These are phyloP conservation scores for Eulimnadia texana DNA, from an alignment of 1,140 invertebrate species.

Conservation along the genomic window DNA sequence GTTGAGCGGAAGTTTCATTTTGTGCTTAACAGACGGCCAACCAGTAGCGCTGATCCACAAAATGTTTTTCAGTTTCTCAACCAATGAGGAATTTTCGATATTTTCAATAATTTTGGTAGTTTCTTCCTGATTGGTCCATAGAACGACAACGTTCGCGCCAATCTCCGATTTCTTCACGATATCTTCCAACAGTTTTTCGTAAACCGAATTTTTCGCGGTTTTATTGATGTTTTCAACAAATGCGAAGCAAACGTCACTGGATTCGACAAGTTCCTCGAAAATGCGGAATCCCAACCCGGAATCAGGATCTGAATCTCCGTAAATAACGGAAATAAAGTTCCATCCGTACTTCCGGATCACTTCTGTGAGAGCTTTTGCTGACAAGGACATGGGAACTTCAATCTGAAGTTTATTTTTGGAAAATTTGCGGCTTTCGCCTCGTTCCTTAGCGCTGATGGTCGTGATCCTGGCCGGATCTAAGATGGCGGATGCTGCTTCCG, in stretches of 20 bases:
- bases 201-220: background rate
- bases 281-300: constrained; percentile 23
- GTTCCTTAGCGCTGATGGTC: constrained; percentile 16
- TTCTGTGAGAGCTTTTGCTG: constrained; percentile 24
- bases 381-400: constrained; percentile 17
- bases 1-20: background rate
- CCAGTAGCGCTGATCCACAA: constrained; percentile 19
- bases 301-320: constrained; percentile 23
- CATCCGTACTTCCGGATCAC: constrained; percentile 28
- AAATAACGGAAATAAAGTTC: constrained; percentile 30
- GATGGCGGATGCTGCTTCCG: constrained; percentile 17
- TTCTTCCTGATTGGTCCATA: constrained; percentile 19
- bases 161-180: background rate
- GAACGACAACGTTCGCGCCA: constrained; percentile 18
- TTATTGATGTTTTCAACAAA: constrained; percentile 9
- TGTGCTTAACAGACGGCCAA: background rate
- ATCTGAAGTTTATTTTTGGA: constrained; percentile 16
- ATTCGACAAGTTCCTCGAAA: constrained; percentile 24
- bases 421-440: background rate
- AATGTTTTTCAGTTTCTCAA: constrained; percentile 17
- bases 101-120: constrained; percentile 24
- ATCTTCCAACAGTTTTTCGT: background rate
- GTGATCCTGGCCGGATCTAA: constrained; percentile 21
- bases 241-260: constrained; percentile 22
- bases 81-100: constrained; percentile 19